Conservation (phyloP, 30 jellyfish, hydroid and myxozoan species). For the Mastigias papua region DNA sequence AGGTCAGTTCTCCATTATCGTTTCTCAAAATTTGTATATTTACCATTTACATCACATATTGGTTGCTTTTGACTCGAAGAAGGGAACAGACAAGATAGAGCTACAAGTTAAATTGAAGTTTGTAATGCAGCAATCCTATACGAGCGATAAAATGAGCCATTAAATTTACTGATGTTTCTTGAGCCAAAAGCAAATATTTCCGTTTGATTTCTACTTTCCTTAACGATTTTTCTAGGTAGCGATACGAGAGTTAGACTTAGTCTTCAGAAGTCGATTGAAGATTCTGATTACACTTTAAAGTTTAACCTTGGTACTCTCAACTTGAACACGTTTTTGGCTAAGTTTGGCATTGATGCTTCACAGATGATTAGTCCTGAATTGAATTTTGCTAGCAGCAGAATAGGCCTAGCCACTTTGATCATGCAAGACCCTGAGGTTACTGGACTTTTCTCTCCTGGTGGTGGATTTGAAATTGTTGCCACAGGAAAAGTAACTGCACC, state of each 20-base stretch:
- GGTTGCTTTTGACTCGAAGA: too few relatives aligned
- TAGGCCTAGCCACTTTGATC: conserved; percentile 25
- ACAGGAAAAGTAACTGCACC: conserved; percentile 57
- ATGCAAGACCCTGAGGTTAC: conserved; percentile 30
- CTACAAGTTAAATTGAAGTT: too few relatives aligned
- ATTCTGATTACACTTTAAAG: conserved; percentile 30
- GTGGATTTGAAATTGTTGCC: conserved; percentile 57
- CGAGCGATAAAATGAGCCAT: not conserved
- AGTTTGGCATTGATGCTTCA: conserved; percentile 25
- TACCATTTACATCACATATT: too few relatives aligned
- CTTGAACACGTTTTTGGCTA: conserved; percentile 16
- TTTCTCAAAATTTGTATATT: too few relatives aligned
- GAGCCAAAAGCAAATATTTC: not conserved
- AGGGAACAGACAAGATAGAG: too few relatives aligned
- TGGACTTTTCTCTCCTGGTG: conserved; percentile 66
- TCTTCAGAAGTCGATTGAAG: conserved; percentile 8
- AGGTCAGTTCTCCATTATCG: conserved; percentile 20
- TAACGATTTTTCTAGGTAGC: not conserved
- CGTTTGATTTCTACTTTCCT: not conserved
- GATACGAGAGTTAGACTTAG: conserved; percentile 11
- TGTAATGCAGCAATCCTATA: not conserved
- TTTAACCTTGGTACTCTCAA: conserved; percentile 4
- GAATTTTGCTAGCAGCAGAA: conserved; percentile 10
- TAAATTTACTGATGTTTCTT: not conserved
- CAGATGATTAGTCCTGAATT: conserved; percentile 20